These are phyloP conservation scores for Diachrysia chrysitis DNA, from an alignment of 2,888 invertebrate species.

Conservation along the genomic window DNA sequence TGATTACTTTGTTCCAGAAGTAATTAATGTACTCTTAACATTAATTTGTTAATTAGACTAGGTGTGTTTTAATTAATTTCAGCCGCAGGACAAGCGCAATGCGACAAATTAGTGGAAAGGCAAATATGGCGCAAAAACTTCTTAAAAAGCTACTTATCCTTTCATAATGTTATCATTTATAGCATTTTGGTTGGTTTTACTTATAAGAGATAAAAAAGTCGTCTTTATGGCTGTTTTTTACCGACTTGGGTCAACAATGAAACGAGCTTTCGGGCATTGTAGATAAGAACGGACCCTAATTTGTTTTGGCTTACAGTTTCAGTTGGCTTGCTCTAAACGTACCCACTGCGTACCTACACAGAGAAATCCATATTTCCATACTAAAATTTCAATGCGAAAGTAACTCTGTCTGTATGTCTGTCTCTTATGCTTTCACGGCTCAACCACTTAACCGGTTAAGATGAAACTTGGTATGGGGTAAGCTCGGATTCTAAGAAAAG, in stretches of 20 bases:
- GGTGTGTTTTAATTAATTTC: constrained; percentile 5
- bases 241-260: constrained; percentile 30
- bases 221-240: constrained; percentile 37
- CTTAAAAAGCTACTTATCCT: constrained; percentile 12
- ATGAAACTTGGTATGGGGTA: too few species aligned
- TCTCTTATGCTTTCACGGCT: too few species aligned
- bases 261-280: constrained; percentile 20
- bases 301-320: constrained; percentile 35
- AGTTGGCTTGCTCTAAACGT: constrained; percentile 1
- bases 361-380: not conserved
- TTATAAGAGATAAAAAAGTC: constrained; percentile 35
- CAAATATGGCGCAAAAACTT: constrained; percentile 32
- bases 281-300: constrained; percentile 38
- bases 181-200: constrained; percentile 26
- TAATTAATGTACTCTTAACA: constrained; percentile 12
- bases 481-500: too few species aligned
- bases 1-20: not conserved
- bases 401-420: too few species aligned
- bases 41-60: constrained; percentile 3
- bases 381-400: too few species aligned
- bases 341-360: not conserved
- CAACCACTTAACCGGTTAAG: too few species aligned
- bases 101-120: constrained; percentile 29
- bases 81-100: constrained; percentile 39
- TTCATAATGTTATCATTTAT: constrained; percentile 31